Conservation (phyloP, 2,113 vertebrate genomes). For the Cyprinodon brontotheroides region DNA sequence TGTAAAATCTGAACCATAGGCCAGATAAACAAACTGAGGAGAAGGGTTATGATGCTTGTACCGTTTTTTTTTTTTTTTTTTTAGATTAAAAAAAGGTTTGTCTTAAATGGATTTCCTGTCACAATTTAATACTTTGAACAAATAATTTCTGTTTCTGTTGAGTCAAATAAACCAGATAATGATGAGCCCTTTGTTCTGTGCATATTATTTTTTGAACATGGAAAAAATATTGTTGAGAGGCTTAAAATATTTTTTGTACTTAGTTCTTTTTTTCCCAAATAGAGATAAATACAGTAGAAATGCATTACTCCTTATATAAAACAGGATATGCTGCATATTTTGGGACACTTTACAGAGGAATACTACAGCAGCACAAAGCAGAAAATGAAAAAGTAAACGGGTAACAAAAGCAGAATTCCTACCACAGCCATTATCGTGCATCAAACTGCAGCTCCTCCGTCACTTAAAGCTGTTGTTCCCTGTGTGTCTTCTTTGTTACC, state of each 20-base stretch:
- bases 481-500: background rate
- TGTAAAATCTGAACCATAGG: background rate
- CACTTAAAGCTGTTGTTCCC: background rate
- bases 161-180: background rate
- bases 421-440: slow-evolving; percentile 2
- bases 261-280: background rate
- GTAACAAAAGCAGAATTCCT: slow-evolving; percentile 7
- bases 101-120: background rate
- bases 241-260: background rate
- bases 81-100: background rate
- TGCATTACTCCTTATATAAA: background rate
- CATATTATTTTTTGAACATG: background rate
- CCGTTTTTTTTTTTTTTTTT: background rate
- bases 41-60: background rate
- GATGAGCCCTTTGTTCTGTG: background rate
- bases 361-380: background rate
- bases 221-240: background rate
- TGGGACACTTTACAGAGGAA: slow-evolving; percentile 1
- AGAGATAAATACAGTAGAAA: background rate
- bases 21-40: background rate
- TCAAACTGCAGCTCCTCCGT: slow-evolving; percentile 1
- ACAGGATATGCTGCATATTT: background rate
- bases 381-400: slow-evolving; percentile 8
- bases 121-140: background rate
- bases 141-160: background rate